These are phyloP conservation scores for Galemys pyrenaicus DNA, from an alignment of 2,113 vertebrate species.

Conservation along the genomic window DNA sequence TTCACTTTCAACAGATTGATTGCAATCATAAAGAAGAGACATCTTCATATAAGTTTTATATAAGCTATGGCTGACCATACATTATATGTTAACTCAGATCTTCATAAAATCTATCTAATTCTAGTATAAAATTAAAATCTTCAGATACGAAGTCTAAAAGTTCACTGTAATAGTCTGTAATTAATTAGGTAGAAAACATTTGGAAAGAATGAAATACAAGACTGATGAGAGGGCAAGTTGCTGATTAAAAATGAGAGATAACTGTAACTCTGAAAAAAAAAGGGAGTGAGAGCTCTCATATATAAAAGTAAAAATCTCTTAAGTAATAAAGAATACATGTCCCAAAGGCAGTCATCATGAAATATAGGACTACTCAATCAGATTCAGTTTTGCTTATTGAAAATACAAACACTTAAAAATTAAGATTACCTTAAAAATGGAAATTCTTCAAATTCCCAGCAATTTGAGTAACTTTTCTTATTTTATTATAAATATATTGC, in stretches of 20 bases:
- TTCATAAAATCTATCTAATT: not conserved
- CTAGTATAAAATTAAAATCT: not conserved
- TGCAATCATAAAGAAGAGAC: not conserved
- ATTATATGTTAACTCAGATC: not conserved
- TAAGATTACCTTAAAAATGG: not conserved
- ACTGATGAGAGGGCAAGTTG: not conserved
- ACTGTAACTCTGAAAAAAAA: not conserved
- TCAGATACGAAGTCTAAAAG: not conserved
- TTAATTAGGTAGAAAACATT: not conserved
- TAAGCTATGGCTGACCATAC: not conserved
- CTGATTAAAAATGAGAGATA: conserved; percentile 15
- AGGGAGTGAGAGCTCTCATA: not conserved
- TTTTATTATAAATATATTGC: not conserved
- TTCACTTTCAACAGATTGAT: not conserved
- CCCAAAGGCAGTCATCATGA: not conserved
- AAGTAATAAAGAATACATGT: not conserved
- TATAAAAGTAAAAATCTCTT: not conserved
- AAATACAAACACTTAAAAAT: conserved; percentile 29
- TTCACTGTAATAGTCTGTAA: not conserved
- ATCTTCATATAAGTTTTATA: not conserved
- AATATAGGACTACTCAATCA: not conserved
- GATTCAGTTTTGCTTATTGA: not conserved
- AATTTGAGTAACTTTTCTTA: not conserved
- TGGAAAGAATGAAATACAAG: not conserved
- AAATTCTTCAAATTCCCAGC: rapidly evolving